Evolutionary conservation across 1,140 invertebrate genomes (phyloP), one percentile per base, ranked within the genome.

Genomic region (Hydropsyche tenuis): DNA sequence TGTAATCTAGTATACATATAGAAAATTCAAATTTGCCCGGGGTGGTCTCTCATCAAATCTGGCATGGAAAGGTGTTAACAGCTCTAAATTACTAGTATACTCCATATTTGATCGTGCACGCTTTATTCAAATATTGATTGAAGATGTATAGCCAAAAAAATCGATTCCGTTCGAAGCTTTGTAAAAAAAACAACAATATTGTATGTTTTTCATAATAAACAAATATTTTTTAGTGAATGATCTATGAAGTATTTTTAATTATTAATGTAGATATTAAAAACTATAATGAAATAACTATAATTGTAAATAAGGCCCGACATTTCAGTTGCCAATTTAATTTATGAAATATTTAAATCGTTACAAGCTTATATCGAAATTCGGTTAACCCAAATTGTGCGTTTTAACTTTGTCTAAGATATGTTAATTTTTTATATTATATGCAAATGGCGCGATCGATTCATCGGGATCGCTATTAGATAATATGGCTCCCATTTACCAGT

Each of bases 371-470:
- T 22, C 37, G 71, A 27, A 65, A 66, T 51, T 46, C 37, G 22
- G 14, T 16, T 43, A 12, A 20, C 14, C 45, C 43, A 64, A 46
- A 45, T 20, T 20, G 23, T 30, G 42, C 62, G 16, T 65, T 51
- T 9, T 9, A 11, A 69, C 20, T n/a, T 69, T 63, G 62, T 72
- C 45, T 27, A 73, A 16, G 25, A 11, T 37, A 66, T 65, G 62
- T 73, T 46, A 73, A 73, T 65, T 65, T 64, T 25, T 22, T n/a
- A 65, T 51, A 64, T 72, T 48, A 65, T 73, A 73, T 73, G 71
- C 71, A 73, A 73, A 73, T 73, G 27, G 25, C 37, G 63, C 9
- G 16, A 23, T 42, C 30, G 60, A 37, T 53, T 60, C 37, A 53
- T 48, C 71, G 18, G 6, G 45, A 65, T 53, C 45, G 18, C 56